Evolutionary conservation across 2,113 vertebrate species (phyloP), one percentile per base, ranked within the genome.

Genomic region (Campylomormyrus tamandua): DNA sequence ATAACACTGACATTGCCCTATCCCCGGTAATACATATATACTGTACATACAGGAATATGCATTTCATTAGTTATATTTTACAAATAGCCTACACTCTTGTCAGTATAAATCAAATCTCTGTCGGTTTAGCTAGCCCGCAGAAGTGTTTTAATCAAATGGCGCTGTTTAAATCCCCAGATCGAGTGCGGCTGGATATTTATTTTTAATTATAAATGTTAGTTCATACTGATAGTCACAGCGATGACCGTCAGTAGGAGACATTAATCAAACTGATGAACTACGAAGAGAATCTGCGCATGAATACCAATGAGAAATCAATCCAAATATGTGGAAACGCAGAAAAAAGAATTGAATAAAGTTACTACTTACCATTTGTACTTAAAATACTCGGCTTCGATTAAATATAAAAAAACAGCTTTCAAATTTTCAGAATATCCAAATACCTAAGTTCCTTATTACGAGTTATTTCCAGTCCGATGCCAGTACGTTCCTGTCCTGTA

Each of bases 261-360:
- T 87, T 17, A 3, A 15, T 88, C 53, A 62, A 88, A 24, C 35
- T 58, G 35, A 62, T 62, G 56, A 88, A 58, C 31, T 62, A 46
- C 2, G 87, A 35, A 42, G 42, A 45, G 87, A 62, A 45, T 46
- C 11, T 17, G 21, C 39, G 87, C 21, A 49, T 45, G 53, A 88
- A 66, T 66, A 58, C 53, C 53, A 66, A 39, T 88, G 53, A 88
- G 17, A 88, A 88, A 88, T 6, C 35, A 66, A 62, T 27, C 42
- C 45, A 85, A 24, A 85, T 85, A 85, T 85, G 46, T 48, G 46
- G 83, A 85, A 85, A 85, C 42, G 46, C 46, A n/a, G 6, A 48
- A n/a, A 86, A 77, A 80, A 39, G 1, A 77, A 80, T 17, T 6
- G 15, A 80, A 89, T 45, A 58, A 89, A 89, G 77, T 89, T 89